Evolutionary conservation across 2,888 invertebrate species (phyloP), one percentile per base, ranked within the genome.

Genomic region (Ophonus ardosiacus): DNA sequence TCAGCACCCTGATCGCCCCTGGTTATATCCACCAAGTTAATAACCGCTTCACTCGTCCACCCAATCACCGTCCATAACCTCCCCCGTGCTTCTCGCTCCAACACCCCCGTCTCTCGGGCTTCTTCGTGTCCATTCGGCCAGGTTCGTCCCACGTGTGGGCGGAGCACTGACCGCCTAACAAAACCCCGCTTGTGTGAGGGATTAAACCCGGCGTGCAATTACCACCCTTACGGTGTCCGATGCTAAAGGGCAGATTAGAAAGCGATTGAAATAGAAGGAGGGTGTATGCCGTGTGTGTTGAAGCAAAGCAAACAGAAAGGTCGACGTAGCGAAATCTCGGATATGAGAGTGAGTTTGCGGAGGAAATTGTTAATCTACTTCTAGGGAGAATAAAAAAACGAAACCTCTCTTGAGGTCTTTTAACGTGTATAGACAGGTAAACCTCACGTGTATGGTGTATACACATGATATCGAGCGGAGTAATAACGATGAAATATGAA

Each of bases 341-440:
- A 83, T 83, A 57, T 83, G 76, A 65, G 57, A 83, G 57, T 51
- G 78, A 84, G 84, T 84, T 84, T 84, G 84, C 76, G 40, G 63
- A 84, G 84, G 78, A 84, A 84, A 84, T 84, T 84, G 84, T 78
- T 84, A 84, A 84, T 84, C 84, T 84, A 84, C 78, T 84, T 78
- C 61, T 43, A 43, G 65, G 63, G 78, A 61, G 57, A 84, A 78
- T 78, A 84, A 76, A 83, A 71, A 78, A 65, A 59, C 74, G 8
- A 24, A 56, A 84, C 84, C 80, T 59, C 80, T 80, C 63, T 43
- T 43, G 63, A 81, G 68, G 56, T 68, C 81, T 68, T 68, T 81
- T 81, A 81, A 51, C 63, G 71, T 74, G 43, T 74, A 43, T 74
- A 43, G 71, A 74, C 40, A 74, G 71, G 71, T 74, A 68, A 21